Base-by-base conservation (phyloP, 2,113 vertebrate species). In the Takifugu bimaculatus region DNA sequence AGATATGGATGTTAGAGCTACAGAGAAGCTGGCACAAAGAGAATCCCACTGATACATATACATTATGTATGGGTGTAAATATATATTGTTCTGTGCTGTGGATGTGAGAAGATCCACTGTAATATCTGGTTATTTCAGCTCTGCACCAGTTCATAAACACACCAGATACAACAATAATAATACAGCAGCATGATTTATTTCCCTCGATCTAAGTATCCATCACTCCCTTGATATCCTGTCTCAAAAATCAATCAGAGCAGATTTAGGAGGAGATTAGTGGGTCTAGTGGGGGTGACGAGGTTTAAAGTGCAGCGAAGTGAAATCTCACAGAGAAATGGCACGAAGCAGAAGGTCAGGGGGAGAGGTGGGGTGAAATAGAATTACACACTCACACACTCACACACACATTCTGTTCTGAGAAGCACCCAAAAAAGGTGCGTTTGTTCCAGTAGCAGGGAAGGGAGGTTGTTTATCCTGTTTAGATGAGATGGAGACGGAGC, bases 251-350 rank as follows among this genome's bases (percentile, higher is more conserved):
- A 62, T 77, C 68, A 61, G 15, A 57, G 39, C 28, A 56, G 68
- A 69, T 79, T 75, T 68, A 68, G 57, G 62, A 29, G 56, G 55
- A 65, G 77, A 79, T 77, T 79, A 74, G 11, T 50, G n/a, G 25
- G 55, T 65, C 75, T 47, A n/a, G 45, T 9, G 13, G 51, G 54
- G 59, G 47, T 35, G 59, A 72, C 64, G 20, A 44, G 26, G 6
- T 29, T 70, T 56, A 65, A 44, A 50, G 49, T 35, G 57, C 48
- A 39, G 60, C 55, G 53, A 26, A 58, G 32, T 7, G 1, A 63
- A 58, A 69, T 61, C 58, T 50, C 28, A 54, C 63, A 65, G 59
- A 13, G 6, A n/a, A 63, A 32, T 47, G 57, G 14, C 45, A 74
- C 57, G 60, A 55, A 64, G 27, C 20, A 39, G 72, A 53, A 72